Evolutionary conservation across 2,888 invertebrate genomes (phyloP), one percentile per base, ranked within the genome.

Genomic region (Lingula anatina): DNA sequence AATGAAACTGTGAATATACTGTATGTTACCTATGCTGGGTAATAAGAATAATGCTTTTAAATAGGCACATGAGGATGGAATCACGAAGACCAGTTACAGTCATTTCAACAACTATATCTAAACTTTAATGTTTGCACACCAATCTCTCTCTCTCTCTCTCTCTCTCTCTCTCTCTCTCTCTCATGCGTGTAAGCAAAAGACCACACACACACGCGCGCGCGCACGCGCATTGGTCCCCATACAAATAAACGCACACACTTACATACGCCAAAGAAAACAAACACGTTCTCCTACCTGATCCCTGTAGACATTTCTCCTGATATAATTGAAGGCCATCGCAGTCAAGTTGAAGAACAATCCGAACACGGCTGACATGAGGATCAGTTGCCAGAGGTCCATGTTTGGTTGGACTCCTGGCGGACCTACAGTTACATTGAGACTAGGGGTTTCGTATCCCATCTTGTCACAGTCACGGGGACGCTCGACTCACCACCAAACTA

Each of bases 331-430:
- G 15, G 56, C 31, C 18, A 46, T 53, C 5, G 71, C 68, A n/a
- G 71, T 48, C 9, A 61, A 9, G 5, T 64, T 58, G 1, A 67
- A 61, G 44, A 70, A 62, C 12, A 65, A 23, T 0, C 67, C 68
- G 9, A 69, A 61, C 2, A 58, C 65, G 1, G 64, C 35, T 40
- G 70, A 60, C 7, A 64, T 54, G 31, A 61, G 27, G 5, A 66
- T 41, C 1, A 64, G 62, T 47, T 66, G 64, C 46, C 57, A 59
- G 41, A 59, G 52, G 38, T 59, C 59, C 23, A 68, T 54, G 1
- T 62, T 54, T 0, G 61, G 54, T 15, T 43, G 31, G 18, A 65
- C 50, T 4, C 64, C 65, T 31, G 53, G 50, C 2, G 44, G 24
- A 4, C 26, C 40, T 7, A 15, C n/a, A 2, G 43, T 50, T 5